These are phyloP conservation scores for Caenorhabditis drosophilae DNA, from an alignment of 2,888 invertebrate species.

Conservation along the genomic window DNA sequence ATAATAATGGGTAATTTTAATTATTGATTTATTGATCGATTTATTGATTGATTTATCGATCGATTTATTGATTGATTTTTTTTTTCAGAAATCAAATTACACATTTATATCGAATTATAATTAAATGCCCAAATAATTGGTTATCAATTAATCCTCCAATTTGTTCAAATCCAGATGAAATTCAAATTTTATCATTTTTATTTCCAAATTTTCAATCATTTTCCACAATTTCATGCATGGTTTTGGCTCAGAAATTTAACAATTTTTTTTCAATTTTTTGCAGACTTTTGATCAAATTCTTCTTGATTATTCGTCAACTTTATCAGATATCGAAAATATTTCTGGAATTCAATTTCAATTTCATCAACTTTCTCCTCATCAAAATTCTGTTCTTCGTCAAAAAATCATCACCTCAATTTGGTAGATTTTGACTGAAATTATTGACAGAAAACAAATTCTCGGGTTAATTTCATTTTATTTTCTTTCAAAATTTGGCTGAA, in stretches of 20 bases:
- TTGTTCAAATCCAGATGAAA: conserved; percentile 12
- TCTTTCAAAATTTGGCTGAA: too few relatives aligned
- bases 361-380: conserved; percentile 12
- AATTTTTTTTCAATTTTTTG: neutral
- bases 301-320: conserved; percentile 28
- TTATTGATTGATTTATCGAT: too few relatives aligned
- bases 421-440: conserved; percentile 5
- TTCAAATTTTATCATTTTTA: conserved; percentile 22
- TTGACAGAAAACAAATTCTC: too few relatives aligned
- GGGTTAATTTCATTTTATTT: too few relatives aligned
- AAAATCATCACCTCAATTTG: conserved; percentile 19
- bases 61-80: neutral
- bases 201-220: too few relatives aligned
- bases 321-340: conserved; percentile 26
- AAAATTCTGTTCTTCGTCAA: conserved; percentile 17
- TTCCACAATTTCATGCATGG: conserved; percentile 8
- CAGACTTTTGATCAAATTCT: conserved; percentile 11
- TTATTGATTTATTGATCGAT: neutral
- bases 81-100: conserved; percentile 8
- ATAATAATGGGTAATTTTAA: conserved; percentile 2
- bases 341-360: conserved; percentile 20
- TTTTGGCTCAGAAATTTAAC: conserved; percentile 7
- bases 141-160: conserved; percentile 17
- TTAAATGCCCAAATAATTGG: conserved; percentile 18
- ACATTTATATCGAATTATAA: conserved; percentile 23